Evolutionary conservation across 2,797 vertebrate genomes (phyloP).

Genomic region (Percopsis omiscomaycus): DNA sequence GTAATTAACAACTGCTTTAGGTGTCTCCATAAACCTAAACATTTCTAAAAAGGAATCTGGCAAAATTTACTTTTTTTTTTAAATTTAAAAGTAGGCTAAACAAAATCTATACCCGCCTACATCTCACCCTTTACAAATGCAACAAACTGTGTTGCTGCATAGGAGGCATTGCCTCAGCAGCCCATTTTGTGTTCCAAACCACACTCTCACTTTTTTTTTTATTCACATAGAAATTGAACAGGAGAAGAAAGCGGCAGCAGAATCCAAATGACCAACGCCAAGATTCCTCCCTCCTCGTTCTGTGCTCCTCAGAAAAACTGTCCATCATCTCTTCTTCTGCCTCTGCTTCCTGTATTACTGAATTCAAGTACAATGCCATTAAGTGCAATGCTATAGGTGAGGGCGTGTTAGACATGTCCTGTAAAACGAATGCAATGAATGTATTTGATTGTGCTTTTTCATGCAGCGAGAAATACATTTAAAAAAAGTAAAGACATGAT

Average conservation of each 20-base stretch:
- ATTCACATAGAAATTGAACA: conserved; percentile 59
- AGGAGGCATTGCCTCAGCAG: neutral
- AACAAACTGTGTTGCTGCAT: neutral
- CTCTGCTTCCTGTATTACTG: conserved; percentile 12
- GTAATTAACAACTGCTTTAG: too few species aligned
- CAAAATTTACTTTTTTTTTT: neutral
- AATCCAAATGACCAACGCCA: conserved; percentile 27
- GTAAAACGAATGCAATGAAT: conserved; percentile 17
- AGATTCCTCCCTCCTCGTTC: conserved; percentile 16
- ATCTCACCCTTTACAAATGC: too few species aligned
- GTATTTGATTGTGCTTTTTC: conserved; percentile 30
- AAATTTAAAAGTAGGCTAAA: neutral
- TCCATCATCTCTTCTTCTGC: conserved; percentile 14
- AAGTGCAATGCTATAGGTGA: conserved; percentile 12
- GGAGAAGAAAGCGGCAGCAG: conserved; percentile 60
- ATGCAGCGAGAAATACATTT: conserved; percentile 2
- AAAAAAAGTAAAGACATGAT: neutral
- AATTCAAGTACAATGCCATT: conserved; percentile 32
- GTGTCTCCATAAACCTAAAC: too few species aligned
- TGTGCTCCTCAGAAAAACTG: conserved; percentile 17
- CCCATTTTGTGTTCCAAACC: neutral
- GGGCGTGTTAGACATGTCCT: conserved; percentile 11
- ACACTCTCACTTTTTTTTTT: conserved; percentile 8
- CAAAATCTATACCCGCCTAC: neutral
- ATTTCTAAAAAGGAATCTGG: too few species aligned